Conservation (phyloP, 1,140 invertebrate species). For the Daktulosphaira vitifoliae region DNA sequence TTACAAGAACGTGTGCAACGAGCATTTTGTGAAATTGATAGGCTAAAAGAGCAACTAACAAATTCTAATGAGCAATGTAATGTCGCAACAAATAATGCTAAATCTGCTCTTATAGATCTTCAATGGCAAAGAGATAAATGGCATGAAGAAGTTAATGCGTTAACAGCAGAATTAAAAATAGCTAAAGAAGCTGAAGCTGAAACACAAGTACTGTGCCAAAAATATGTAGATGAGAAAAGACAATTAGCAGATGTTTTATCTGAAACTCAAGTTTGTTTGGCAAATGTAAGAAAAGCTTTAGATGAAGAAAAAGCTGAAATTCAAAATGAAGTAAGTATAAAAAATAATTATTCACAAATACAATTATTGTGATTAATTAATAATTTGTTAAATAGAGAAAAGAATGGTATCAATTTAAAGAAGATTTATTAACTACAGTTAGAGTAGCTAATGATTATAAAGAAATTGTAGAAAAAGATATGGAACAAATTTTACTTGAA, state of each 20-base stretch:
- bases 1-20: conserved; percentile 68
- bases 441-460: conserved; percentile 92
- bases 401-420: conserved; percentile 91
- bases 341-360: not conserved
- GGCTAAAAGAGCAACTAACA: conserved; percentile 61
- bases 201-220: conserved; percentile 61
- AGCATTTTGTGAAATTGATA: conserved; percentile 63
- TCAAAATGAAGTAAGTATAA: conserved; percentile 47
- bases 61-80: conserved; percentile 69
- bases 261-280: conserved; percentile 58
- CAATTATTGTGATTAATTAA: not conserved
- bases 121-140: conserved; percentile 67
- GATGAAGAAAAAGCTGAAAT: conserved; percentile 52
- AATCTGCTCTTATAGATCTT: conserved; percentile 66
- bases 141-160: conserved; percentile 58
- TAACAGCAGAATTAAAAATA: conserved; percentile 60
- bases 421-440: conserved; percentile 83
- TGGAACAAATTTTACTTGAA: conserved; percentile 70
- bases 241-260: conserved; percentile 56
- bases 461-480: conserved; percentile 71
- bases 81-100: conserved; percentile 70
- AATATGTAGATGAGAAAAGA: conserved; percentile 66
- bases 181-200: conserved; percentile 59
- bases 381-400: conserved; percentile 46
- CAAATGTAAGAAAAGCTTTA: conserved; percentile 51